A percentile compares a stretch with the other conserved stretches of the same genome.
These are phyloP conservation scores for Palloptera scutellata DNA, from an alignment of 2,888 invertebrate genomes.

Conservation along the genomic window DNA sequence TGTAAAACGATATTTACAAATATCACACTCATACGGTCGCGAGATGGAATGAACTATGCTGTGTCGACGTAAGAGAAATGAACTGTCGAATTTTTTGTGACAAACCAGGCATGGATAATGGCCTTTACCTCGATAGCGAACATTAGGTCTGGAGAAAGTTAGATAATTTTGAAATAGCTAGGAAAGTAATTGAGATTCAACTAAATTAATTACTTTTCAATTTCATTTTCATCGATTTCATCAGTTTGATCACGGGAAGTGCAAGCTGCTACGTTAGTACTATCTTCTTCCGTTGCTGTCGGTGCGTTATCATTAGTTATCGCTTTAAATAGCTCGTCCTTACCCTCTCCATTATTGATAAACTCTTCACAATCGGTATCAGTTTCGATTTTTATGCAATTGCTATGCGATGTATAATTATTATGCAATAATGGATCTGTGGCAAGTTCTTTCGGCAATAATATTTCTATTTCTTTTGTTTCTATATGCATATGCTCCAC, in stretches of 20 bases:
- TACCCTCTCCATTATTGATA: no score
- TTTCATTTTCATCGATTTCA: slow-evolving; percentile 20
- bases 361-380: slow-evolving; percentile 22
- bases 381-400: background rate
- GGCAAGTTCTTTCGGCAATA: no score
- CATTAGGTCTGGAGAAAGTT: slow-evolving; percentile 37
- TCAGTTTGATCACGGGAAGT: background rate
- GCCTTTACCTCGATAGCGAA: slow-evolving; percentile 36
- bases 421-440: no score
- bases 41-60: slow-evolving; percentile 45
- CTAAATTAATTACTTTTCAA: slow-evolving; percentile 22
- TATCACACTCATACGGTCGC: slow-evolving; percentile 50
- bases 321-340: no score
- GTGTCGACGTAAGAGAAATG: slow-evolving; percentile 62
- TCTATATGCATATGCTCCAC: background rate
- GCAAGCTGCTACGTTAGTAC: no score
- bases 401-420: no score
- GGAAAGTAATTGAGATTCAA: background rate
- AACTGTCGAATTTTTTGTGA: slow-evolving; percentile 64
- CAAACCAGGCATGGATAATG: slow-evolving; percentile 63
- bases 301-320: no score
- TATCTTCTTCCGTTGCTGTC: no score
- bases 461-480: no score
- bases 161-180: background rate
- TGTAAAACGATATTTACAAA: slow-evolving; percentile 38